Percentiles rank a stretch among this genome's conserved stretches.
Conservation (phyloP, 2,888 invertebrate species). For the Synergus gifuensis region DNA sequence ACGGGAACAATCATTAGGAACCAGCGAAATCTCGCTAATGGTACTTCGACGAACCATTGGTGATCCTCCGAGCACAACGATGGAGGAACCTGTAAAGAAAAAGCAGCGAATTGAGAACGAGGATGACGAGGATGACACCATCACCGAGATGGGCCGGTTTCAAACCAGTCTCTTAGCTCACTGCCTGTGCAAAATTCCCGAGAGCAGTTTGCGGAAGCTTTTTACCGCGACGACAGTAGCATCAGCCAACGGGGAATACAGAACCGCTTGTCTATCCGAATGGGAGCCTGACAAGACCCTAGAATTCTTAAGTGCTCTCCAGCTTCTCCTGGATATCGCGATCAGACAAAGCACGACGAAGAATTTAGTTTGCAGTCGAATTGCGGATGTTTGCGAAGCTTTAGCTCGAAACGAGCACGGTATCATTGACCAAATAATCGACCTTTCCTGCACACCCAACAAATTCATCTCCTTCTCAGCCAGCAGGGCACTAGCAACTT, state of each 20-base stretch:
- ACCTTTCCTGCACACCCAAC: slow-evolving; percentile 87
- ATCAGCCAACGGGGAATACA: slow-evolving; percentile 78
- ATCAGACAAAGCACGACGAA: slow-evolving; percentile 89
- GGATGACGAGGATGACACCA: slow-evolving; percentile 81
- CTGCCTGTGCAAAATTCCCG: slow-evolving; percentile 88
- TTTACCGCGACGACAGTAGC: slow-evolving; percentile 83
- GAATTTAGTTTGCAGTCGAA: slow-evolving; percentile 89
- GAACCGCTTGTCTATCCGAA: slow-evolving; percentile 80
- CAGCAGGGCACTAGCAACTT: slow-evolving; percentile 88
- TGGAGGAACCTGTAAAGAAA: slow-evolving; percentile 92
- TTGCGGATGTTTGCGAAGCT: slow-evolving; percentile 89
- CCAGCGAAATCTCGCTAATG: slow-evolving; percentile 78
- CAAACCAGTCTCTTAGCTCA: slow-evolving; percentile 86
- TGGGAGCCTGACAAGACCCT: slow-evolving; percentile 85
- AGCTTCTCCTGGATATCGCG: slow-evolving; percentile 90
- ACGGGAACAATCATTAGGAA: slow-evolving; percentile 55
- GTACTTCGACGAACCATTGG: slow-evolving; percentile 82
- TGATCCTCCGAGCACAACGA: slow-evolving; percentile 81
- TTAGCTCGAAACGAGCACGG: slow-evolving; percentile 90
- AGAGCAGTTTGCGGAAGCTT: slow-evolving; percentile 84
- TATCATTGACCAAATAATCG: slow-evolving; percentile 90
- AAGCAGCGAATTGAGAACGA: slow-evolving; percentile 85
- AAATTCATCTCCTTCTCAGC: slow-evolving; percentile 90
- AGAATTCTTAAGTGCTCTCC: slow-evolving; percentile 90
- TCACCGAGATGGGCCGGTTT: slow-evolving; percentile 81